A percentile compares a stretch with the other conserved stretches of the same genome.
Conservation (phyloP, 2,888 invertebrate genomes). For the Trissolcus japonicus region DNA sequence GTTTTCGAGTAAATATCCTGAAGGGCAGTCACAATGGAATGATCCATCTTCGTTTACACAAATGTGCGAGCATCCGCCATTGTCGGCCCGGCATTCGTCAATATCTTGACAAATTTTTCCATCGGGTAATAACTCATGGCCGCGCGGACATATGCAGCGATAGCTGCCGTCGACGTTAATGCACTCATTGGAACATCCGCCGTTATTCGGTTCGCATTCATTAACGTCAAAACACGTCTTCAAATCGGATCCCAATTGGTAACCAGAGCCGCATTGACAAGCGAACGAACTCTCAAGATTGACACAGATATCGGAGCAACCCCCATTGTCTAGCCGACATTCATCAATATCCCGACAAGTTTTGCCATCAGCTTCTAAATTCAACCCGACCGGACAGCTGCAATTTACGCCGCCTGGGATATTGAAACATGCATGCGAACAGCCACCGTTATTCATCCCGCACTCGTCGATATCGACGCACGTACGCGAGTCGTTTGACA, state of each 20-base stretch:
- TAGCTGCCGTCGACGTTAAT: conserved; percentile 59
- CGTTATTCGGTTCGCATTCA: conserved; percentile 68
- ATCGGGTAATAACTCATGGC: conserved; percentile 74
- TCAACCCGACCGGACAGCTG: conserved; percentile 76
- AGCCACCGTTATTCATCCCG: conserved; percentile 79
- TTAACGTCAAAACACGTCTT: conserved; percentile 59
- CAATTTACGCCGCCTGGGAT: conserved; percentile 77
- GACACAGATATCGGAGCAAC: conserved; percentile 77
- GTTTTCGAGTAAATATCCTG: conserved; percentile 66
- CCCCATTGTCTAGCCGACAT: conserved; percentile 72
- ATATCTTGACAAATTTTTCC: conserved; percentile 75
- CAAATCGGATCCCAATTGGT: conserved; percentile 63
- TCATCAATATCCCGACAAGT: conserved; percentile 74
- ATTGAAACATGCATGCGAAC: conserved; percentile 81
- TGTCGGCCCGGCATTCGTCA: conserved; percentile 69
- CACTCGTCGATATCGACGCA: conserved; percentile 79
- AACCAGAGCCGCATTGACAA: conserved; percentile 80
- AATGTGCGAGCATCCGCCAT: conserved; percentile 76
- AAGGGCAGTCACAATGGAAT: conserved; percentile 75
- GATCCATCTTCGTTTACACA: conserved; percentile 78
- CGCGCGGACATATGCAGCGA: conserved; percentile 68
- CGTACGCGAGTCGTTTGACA: conserved; percentile 68
- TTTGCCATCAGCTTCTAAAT: conserved; percentile 67
- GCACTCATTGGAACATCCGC: conserved; percentile 75
- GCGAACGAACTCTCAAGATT: conserved; percentile 77